Evolutionary conservation across 2,888 invertebrate genomes (phyloP).

Genomic region (Lasiommata megera): DNA sequence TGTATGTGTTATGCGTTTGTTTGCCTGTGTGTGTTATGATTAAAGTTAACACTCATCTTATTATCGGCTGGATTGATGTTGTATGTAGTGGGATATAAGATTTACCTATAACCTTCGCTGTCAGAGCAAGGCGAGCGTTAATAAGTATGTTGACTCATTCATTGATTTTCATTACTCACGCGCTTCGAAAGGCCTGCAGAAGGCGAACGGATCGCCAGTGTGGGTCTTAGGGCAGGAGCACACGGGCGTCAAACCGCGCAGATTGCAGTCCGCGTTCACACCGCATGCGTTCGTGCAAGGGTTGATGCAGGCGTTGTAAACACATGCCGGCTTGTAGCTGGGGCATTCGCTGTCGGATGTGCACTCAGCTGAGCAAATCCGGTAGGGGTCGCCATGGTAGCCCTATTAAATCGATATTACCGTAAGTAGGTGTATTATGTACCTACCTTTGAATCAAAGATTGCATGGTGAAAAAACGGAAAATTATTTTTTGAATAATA

Average conservation of each 20-base stretch:
- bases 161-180: slow-evolving; percentile 71
- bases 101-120: not conserved
- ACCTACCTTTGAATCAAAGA: no score
- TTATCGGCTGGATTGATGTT: no score
- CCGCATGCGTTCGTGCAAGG: slow-evolving; percentile 93
- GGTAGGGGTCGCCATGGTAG: slow-evolving; percentile 89
- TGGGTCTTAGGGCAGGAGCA: slow-evolving; percentile 93
- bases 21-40: no score
- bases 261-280: slow-evolving; percentile 88
- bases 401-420: slow-evolving; percentile 64
- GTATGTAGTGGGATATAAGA: no score
- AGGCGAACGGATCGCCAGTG: slow-evolving; percentile 92
- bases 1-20: no score
- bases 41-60: no score
- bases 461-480: no score
- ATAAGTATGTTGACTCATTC: not conserved
- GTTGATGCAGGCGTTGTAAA: slow-evolving; percentile 90
- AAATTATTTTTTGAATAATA: no score
- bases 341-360: slow-evolving; percentile 90
- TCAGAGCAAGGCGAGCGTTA: not conserved
- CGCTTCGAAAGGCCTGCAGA: slow-evolving; percentile 90
- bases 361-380: slow-evolving; percentile 90
- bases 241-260: slow-evolving; percentile 89
- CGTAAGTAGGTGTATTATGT: no score
- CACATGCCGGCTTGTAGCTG: slow-evolving; percentile 87